phyloP scores from a whole-genome alignment of 1,140 invertebrate genomes.

The Mamestra configurata region DNA sequence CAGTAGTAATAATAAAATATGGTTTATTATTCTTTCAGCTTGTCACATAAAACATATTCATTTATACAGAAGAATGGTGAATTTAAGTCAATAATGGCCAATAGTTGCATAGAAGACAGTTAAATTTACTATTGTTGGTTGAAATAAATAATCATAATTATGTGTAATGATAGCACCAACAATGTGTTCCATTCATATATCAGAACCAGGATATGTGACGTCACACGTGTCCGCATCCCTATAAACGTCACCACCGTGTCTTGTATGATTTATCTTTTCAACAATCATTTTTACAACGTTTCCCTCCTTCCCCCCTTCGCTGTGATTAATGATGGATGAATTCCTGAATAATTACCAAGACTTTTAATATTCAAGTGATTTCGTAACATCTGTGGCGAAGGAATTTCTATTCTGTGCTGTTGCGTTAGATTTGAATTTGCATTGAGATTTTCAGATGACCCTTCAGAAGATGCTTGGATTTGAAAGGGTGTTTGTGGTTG shows the following conservation, averaged over 20 bases:
- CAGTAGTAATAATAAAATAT: conserved; percentile 12
- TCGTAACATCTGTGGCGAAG: conserved; percentile 50
- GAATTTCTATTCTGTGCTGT: conserved; percentile 61
- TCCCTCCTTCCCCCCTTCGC: conserved; percentile 77
- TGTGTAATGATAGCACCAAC: conserved; percentile 63
- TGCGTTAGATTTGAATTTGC: conserved; percentile 68
- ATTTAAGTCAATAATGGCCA: conserved; percentile 6
- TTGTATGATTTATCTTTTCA: conserved; percentile 86
- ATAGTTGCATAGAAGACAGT: neutral
- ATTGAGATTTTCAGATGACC: conserved; percentile 74
- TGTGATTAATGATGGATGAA: conserved; percentile 88
- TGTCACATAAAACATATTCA: neutral
- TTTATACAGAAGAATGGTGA: neutral
- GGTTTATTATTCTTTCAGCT: neutral
- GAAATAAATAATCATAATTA: conserved; percentile 66
- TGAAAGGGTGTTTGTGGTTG: conserved; percentile 62
- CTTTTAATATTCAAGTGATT: conserved; percentile 88
- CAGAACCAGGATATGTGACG: conserved; percentile 71
- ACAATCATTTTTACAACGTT: conserved; percentile 87
- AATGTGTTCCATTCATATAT: conserved; percentile 55
- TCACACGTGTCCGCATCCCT: conserved; percentile 66
- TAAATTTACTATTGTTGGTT: conserved; percentile 25
- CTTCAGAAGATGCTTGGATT: conserved; percentile 66
- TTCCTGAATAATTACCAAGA: conserved; percentile 88
- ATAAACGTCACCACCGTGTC: conserved; percentile 80